Base-by-base conservation (phyloP, 2,797 vertebrate species). In the Luscinia luscinia region DNA sequence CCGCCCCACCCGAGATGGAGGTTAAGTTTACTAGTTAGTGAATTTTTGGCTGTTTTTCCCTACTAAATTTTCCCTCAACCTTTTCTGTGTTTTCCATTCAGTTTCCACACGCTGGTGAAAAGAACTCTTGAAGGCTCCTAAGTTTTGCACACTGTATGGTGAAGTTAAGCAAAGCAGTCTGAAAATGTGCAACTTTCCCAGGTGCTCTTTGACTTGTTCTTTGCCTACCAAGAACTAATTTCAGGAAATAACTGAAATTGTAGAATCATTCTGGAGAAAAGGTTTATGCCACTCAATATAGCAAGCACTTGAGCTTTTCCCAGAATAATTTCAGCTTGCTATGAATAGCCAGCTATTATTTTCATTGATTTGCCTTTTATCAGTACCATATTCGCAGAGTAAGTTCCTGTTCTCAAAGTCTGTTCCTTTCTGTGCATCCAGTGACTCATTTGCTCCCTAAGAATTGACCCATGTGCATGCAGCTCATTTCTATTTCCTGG, bases 1-100 rank as follows among this genome's bases (percentile, higher is more conserved):
- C 28, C 11, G 1, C 7, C 1, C 11, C 9, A 3, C 16, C 9
- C 6, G 3, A 15, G 0, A 2, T 46, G 23, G 16, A 54, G 62
- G 16, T 28, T 58, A 54, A 27, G n/a, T 68, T 72, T 55, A 46
- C 9, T 40, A 22, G 4, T 45, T 70, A 45, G 9, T 72, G 13
- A 64, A 6, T 20, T 30, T 58, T 69, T 26, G 12, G 11, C 13
- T 63, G 11, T 1, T 54, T 64, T 83, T 58, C 13, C 4, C 12
- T 67, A 3, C 19, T 55, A 19, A 46, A n/a, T 66, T 36, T 66
- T 66, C 26, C 3, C 15, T 36, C 6, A 26, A n/a, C 7, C 0
- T 0, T 9, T 51, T 46, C 45, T 86, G 8, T 46, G 18, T 77
- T 83, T 92, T 77, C 3, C 9, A 6, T 59, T 69, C 5, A 9